phyloP scores from a whole-genome alignment of 2,797 vertebrate genomes.

The Cheirogaleus major region DNA sequence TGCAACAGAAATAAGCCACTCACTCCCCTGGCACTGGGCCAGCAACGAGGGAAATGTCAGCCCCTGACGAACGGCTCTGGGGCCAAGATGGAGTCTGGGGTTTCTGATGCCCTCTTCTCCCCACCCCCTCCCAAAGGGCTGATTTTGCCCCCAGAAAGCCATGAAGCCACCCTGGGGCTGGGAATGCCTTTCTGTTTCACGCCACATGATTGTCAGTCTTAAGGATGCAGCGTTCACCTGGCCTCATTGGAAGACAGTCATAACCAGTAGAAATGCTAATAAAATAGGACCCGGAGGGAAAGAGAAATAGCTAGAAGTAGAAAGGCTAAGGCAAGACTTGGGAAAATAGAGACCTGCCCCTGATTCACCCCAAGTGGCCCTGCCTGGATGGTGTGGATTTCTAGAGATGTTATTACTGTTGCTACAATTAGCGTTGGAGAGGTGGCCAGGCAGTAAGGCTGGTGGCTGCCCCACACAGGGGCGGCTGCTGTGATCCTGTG shows the following conservation, averaged over 20 bases:
- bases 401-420: background rate
- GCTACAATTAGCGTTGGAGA: background rate
- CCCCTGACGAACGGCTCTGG: constrained; percentile 34
- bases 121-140: background rate
- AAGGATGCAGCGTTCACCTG: background rate
- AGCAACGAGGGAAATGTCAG: background rate
- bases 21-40: constrained; percentile 53
- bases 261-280: background rate
- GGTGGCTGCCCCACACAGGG: background rate
- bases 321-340: background rate
- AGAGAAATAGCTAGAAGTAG: background rate
- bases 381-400: background rate
- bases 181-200: background rate
- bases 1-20: constrained; percentile 65
- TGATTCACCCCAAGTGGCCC: background rate
- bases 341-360: background rate
- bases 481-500: background rate
- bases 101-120: constrained; percentile 1
- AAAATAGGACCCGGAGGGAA: background rate
- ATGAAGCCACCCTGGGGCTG: background rate
- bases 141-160: background rate
- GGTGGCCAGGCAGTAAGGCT: background rate
- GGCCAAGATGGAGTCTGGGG: background rate
- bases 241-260: background rate
- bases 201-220: background rate